Percentiles rank a stretch among this genome's conserved stretches.
Evolutionary conservation across 2,797 vertebrate species (phyloP).

Genomic region (Lacerta agilis): DNA sequence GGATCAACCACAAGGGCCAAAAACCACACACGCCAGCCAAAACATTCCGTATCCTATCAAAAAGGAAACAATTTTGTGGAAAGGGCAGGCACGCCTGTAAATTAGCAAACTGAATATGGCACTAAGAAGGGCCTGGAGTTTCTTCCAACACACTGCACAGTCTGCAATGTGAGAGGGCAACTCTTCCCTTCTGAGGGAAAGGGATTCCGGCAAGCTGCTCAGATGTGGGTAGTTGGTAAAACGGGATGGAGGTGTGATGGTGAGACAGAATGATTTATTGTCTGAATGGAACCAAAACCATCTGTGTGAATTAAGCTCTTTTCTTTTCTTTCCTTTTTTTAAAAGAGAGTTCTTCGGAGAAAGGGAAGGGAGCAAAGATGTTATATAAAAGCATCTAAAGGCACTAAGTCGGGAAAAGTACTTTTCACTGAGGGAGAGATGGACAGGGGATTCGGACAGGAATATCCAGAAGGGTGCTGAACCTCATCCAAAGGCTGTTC

Average conservation of each 20-base stretch:
- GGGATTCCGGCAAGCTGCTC: not conserved
- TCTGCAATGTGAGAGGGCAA: not conserved
- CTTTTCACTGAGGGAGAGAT: not conserved
- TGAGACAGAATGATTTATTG: not conserved
- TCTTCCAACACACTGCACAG: not conserved
- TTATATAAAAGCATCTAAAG: not conserved
- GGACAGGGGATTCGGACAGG: not conserved
- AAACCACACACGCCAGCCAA: not conserved
- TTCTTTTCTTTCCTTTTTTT: not conserved
- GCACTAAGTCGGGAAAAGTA: not conserved
- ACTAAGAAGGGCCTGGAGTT: not conserved
- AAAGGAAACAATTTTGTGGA: not conserved
- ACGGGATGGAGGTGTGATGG: not conserved
- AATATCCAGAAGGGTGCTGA: not conserved
- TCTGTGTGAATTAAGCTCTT: not conserved
- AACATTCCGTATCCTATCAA: rapidly evolving
- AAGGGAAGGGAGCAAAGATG: not conserved
- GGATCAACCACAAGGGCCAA: not conserved
- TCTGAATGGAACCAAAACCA: not conserved
- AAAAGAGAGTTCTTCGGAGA: not conserved
- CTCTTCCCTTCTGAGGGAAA: not conserved
- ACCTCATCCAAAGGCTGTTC: not conserved
- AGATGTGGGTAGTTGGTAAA: not conserved
- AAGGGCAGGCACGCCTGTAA: not conserved
- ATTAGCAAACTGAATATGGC: not conserved